Evolutionary conservation across 2,797 vertebrate species (phyloP), one percentile per base, ranked within the genome.

Genomic region (Myotis daubentonii): DNA sequence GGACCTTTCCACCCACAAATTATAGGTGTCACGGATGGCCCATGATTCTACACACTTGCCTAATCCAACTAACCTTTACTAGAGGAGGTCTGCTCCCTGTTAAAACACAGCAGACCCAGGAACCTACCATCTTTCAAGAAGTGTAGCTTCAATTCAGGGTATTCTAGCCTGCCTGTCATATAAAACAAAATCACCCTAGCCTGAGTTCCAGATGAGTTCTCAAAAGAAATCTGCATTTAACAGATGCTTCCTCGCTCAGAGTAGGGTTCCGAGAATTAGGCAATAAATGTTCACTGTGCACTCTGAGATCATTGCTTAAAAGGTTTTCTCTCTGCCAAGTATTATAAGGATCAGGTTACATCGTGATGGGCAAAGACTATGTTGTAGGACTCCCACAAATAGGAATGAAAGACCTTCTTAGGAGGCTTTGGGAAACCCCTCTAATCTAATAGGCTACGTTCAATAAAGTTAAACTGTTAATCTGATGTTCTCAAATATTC

Each of bases 261-360:
- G 96, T 91, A 90, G 93, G 94, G 94, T 97, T 97, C 97, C 96
- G 96, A 97, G 97, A 97, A 97, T 96, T 95, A 92, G 93, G 91
- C 94, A 97, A 86, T 97, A 97, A 97, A 97, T 94, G 96, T 96
- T 97, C 97, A 87, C 95, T 95, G 28, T 91, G 91, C 92, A 96
- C 95, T 96, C 96, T 97, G 96, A 97, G 94, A 96, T 97, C 96
- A 94, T 60, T 95, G 96, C 94, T 97, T 97, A 97, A 97, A 97
- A 97, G 97, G 95, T 94, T 97, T 96, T 95, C 92, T 95, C 92
- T 93, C 94, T 96, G 97, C 95, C 96, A 97, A 97, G 92, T 93
- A 94, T 96, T 96, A 96, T 92, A 93, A 62, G 82, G 94, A 94
- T 97, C 94, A 0, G 68, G 94, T 97, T 97, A 97, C 97, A 95